These are phyloP conservation scores for Pyrrhopygopsis socrates DNA, from an alignment of 2,888 invertebrate genomes.

Conservation along the genomic window DNA sequence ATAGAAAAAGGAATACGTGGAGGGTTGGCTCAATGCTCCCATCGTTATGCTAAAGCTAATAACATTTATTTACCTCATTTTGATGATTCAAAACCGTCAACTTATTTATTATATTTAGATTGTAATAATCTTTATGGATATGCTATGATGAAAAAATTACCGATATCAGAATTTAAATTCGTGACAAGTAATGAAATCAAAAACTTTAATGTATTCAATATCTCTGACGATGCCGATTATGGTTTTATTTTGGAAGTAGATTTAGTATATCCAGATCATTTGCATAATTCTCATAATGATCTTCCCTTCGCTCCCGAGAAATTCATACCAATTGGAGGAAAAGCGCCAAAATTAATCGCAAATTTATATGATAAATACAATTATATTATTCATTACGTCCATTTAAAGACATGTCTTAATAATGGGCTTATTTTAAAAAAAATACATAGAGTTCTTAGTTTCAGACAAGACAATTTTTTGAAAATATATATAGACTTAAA, in stretches of 20 bases:
- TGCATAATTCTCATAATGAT: slow-evolving; percentile 8
- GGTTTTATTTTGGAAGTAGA: too few relatives aligned
- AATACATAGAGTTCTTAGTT: slow-evolving; percentile 8
- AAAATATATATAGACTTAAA: slow-evolving; percentile 3
- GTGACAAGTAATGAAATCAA: too few relatives aligned
- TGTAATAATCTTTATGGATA: slow-evolving; percentile 27
- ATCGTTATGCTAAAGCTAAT: neutral
- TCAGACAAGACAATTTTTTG: neutral
- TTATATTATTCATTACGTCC: slow-evolving; percentile 12
- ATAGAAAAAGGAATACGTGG: slow-evolving; percentile 7
- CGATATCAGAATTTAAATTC: too few relatives aligned
- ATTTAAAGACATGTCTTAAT: slow-evolving; percentile 3
- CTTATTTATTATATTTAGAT: slow-evolving; percentile 11
- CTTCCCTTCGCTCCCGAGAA: neutral
- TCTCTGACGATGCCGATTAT: too few relatives aligned
- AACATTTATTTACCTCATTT: neutral
- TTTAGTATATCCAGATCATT: too few relatives aligned
- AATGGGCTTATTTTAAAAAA: slow-evolving; percentile 11
- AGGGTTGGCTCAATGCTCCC: neutral
- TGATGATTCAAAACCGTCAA: slow-evolving; percentile 1
- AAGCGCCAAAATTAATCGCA: slow-evolving; percentile 7
- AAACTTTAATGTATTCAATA: too few relatives aligned
- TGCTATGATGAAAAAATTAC: slow-evolving; percentile 75
- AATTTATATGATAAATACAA: slow-evolving; percentile 17
- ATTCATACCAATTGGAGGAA: too few relatives aligned